Percentiles rank a stretch among this genome's conserved stretches.
phyloP scores from a whole-genome alignment of 2,797 vertebrate genomes.

The Erpetoichthys calabaricus region DNA sequence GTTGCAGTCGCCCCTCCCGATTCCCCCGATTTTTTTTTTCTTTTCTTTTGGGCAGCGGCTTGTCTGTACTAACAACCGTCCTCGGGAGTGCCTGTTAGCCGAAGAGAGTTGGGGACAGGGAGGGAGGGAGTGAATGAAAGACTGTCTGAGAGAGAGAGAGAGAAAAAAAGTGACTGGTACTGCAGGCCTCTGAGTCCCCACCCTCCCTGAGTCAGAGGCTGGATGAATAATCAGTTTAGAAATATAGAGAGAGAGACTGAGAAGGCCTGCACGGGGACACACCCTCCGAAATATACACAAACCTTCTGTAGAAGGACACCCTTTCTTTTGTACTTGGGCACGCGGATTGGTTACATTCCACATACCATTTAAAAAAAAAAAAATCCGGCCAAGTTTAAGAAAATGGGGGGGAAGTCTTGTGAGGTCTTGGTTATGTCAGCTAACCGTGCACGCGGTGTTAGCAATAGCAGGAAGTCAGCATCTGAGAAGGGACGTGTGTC shows the following conservation, averaged over 20 bases:
- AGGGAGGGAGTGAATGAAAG: constrained; percentile 18
- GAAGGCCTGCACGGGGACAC: constrained; percentile 16
- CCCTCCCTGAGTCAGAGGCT: constrained; percentile 53
- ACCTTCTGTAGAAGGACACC: too few relatives aligned
- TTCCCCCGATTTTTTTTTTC: too few relatives aligned
- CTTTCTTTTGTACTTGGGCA: too few relatives aligned
- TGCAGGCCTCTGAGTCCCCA: constrained; percentile 48
- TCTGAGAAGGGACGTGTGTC: too few relatives aligned
- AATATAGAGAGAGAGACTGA: constrained; percentile 24
- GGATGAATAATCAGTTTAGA: constrained; percentile 57
- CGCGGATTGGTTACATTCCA: too few relatives aligned
- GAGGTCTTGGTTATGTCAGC: too few relatives aligned
- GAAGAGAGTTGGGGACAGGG: constrained; percentile 9
- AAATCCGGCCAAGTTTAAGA: too few relatives aligned
- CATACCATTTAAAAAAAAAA: too few relatives aligned
- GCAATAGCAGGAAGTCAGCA: too few relatives aligned
- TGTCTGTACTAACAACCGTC: constrained; percentile 9
- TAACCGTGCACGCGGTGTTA: too few relatives aligned
- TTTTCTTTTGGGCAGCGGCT: constrained; percentile 16
- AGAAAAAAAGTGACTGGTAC: constrained; percentile 58
- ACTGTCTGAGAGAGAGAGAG: constrained; percentile 38
- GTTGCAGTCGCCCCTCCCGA: constrained; percentile 20
- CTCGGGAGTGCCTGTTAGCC: constrained; percentile 15
- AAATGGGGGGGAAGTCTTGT: too few relatives aligned
- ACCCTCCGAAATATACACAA: constrained; percentile 40